Evolutionary conservation across 2,888 invertebrate species (phyloP).

Genomic region (Schrankia costaestrigalis): DNA sequence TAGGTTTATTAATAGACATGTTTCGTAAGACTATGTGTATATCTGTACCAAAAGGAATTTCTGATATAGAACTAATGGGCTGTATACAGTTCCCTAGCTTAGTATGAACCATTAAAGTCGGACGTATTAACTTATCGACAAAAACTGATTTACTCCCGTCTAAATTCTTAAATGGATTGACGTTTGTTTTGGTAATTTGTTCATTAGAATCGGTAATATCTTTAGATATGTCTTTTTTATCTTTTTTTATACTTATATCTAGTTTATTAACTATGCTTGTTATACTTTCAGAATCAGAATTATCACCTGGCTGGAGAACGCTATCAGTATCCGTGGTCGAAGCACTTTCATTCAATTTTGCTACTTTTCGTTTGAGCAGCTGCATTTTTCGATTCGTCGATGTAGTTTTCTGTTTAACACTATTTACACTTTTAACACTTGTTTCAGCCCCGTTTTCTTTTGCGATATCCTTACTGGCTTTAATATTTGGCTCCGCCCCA

Average conservation of each 20-base stretch:
- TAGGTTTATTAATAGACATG: conserved; percentile 59
- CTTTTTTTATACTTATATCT: conserved; percentile 24
- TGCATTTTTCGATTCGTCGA: conserved; percentile 9
- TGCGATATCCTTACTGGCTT: neutral
- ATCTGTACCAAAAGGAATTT: conserved; percentile 54
- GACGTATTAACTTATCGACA: conserved; percentile 63
- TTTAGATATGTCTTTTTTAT: conserved; percentile 10
- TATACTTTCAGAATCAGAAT: conserved; percentile 42
- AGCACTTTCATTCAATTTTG: conserved; percentile 9
- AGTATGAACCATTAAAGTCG: conserved; percentile 66
- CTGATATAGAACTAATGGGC: conserved; percentile 47
- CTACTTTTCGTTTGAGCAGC: conserved; percentile 10
- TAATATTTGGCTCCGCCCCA: neutral
- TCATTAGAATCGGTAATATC: conserved; percentile 2
- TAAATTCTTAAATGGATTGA: conserved; percentile 63
- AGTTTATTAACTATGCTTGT: conserved; percentile 38
- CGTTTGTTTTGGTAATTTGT: conserved; percentile 34
- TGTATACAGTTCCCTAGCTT: conserved; percentile 55
- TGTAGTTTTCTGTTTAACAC: neutral
- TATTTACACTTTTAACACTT: neutral
- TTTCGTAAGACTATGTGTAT: conserved; percentile 51
- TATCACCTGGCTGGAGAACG: conserved; percentile 12
- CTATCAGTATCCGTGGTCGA: conserved; percentile 15
- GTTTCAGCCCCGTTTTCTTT: neutral
- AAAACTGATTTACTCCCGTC: conserved; percentile 60